Conservation (phyloP, 2,888 invertebrate species). For the Lissonota sp. region DNA sequence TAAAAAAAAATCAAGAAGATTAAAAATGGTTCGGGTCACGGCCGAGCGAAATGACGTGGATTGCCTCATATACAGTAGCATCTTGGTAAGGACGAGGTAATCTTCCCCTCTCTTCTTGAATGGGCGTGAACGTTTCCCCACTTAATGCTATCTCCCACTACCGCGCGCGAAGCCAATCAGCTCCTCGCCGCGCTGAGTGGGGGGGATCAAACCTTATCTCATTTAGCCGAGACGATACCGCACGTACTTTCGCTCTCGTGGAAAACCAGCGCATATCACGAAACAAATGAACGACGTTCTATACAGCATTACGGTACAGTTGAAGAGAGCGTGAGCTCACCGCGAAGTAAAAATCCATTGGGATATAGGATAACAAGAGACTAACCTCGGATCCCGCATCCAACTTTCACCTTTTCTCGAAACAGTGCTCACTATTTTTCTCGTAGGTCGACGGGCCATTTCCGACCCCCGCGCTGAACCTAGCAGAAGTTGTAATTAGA, state of each 20-base stretch:
- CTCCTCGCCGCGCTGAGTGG: too few relatives aligned
- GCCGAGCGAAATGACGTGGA: too few relatives aligned
- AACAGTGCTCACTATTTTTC: slow-evolving; percentile 21
- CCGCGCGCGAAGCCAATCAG: too few relatives aligned
- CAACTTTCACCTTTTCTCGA: slow-evolving; percentile 12
- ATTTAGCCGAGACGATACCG: too few relatives aligned
- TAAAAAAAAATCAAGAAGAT: too few relatives aligned
- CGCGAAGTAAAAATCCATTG: not conserved
- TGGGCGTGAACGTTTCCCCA: too few relatives aligned
- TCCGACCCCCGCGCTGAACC: not conserved
- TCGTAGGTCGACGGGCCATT: not conserved
- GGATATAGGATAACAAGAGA: not conserved
- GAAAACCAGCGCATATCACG: not conserved
- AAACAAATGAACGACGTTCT: slow-evolving; percentile 27
- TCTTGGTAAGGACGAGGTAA: too few relatives aligned
- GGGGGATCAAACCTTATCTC: too few relatives aligned
- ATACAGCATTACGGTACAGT: slow-evolving; percentile 3
- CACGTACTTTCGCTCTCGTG: not conserved
- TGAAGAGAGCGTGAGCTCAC: not conserved
- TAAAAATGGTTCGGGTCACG: too few relatives aligned
- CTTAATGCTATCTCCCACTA: too few relatives aligned
- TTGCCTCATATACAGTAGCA: too few relatives aligned
- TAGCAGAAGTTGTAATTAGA: slow-evolving; percentile 66
- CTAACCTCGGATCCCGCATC: not conserved
- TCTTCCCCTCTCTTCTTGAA: too few relatives aligned